phyloP scores from a whole-genome alignment of 2,113 vertebrate genomes.

The Glaucidium brasilianum region DNA sequence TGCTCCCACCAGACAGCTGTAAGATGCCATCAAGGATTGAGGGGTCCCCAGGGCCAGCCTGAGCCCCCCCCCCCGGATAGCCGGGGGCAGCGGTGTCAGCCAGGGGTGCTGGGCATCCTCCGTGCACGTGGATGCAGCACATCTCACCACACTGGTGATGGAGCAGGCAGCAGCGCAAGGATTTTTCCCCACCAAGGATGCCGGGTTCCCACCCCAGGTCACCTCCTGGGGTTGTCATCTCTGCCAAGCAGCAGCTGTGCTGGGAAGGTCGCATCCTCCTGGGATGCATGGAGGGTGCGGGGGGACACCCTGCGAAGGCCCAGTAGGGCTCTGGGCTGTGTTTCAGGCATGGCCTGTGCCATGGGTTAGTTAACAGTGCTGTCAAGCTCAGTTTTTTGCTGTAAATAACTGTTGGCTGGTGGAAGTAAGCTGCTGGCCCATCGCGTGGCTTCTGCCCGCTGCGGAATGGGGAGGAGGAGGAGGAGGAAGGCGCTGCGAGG shows the following conservation, averaged over 20 bases:
- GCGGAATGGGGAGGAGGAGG: background rate
- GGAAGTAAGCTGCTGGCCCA: fast-evolving
- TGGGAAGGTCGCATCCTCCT: background rate
- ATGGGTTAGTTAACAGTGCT: background rate
- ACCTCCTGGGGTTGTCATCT: background rate
- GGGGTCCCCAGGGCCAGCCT: background rate
- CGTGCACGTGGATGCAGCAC: fast-evolving
- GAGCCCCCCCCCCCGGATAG: background rate
- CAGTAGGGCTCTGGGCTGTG: background rate
- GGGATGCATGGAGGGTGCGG: too few relatives aligned
- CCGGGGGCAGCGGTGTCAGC: background rate
- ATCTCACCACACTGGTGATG: fast-evolving
- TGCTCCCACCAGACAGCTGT: background rate
- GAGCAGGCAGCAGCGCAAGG: background rate
- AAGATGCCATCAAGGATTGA: background rate
- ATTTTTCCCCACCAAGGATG: background rate
- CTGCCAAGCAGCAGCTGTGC: background rate
- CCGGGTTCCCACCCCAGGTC: background rate
- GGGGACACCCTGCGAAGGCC: background rate
- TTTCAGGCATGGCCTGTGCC: background rate
- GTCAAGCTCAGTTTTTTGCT: background rate
- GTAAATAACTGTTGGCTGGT: background rate
- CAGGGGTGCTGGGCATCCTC: fast-evolving
- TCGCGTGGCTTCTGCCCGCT: background rate
- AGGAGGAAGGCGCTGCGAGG: background rate